Evolutionary conservation across 2,888 invertebrate genomes (phyloP), one percentile per base, ranked within the genome.

Genomic region (Neocrepidodera transversa): DNA sequence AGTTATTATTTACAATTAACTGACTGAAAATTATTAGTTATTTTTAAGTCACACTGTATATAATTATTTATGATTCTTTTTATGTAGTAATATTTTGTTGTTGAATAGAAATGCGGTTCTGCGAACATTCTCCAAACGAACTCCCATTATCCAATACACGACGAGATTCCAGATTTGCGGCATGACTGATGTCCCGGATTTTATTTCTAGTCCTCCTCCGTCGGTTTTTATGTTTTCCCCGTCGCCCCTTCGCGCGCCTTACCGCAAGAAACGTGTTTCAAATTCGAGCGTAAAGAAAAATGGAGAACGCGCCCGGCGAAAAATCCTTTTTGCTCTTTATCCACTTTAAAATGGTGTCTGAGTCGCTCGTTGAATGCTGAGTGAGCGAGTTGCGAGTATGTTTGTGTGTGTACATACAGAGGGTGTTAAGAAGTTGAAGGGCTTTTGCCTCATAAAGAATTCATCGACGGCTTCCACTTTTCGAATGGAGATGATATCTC

Each of bases 151-250:
- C 58, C 38, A 40, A 28, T 42, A 58, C 30, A 32, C 47, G 26
- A 16, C 20, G 30, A 52, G 38, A 48, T 52, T 47, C 32, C 28
- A 48, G 53, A 58, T 58, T 52, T 40, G 16, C 52, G 28, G 11
- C 42, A 58, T 53, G 53, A 53, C 40, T 58, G 58, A 58, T 53
- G 58, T 58, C 40, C 14, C 38, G 53, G 43, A 52, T 58, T 53
- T 52, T 58, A 42, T 48, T 58, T 45, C 49, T 23, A 32, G 32
- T 13, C 17, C 11, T 11, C 8, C 13, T n/a, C 11, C 35, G 20
- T 16, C 11, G 23, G 14, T 40, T 51, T 51, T 40, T 30, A 26
- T 28, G 30, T 51, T 28, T 51, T 40, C 30, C 20, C 10, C 38
- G 7, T 10, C 28, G 1, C 7, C 17, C 8, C 6, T 3, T 13